These are phyloP conservation scores for Sphaerophoria rueppellii DNA, from an alignment of 2,888 invertebrate genomes.

Conservation along the genomic window DNA sequence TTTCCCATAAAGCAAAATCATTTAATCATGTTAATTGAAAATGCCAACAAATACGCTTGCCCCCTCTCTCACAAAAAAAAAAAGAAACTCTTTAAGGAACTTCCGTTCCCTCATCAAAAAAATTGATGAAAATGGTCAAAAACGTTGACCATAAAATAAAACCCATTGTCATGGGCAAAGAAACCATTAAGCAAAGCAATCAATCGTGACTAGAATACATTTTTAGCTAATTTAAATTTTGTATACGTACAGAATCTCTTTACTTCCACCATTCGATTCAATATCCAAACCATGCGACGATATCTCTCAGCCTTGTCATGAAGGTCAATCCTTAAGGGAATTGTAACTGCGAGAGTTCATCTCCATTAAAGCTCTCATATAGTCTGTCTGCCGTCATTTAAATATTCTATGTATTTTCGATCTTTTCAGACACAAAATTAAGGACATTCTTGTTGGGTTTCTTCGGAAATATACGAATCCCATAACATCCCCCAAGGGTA, in stretches of 20 bases:
- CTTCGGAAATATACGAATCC: conserved; percentile 1
- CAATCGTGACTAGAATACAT: conserved; percentile 49
- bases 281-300: conserved; percentile 3
- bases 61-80: no score
- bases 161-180: neutral
- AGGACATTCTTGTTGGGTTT: conserved; percentile 14
- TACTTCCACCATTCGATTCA: neutral
- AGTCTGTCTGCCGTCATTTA: neutral
- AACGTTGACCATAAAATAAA: neutral
- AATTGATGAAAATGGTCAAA: neutral
- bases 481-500: neutral
- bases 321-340: conserved; percentile 17
- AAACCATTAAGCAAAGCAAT: conserved; percentile 29
- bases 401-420: neutral
- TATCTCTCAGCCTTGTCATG: conserved; percentile 16
- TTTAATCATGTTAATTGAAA: neutral
- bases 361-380: neutral
- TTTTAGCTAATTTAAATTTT: conserved; percentile 41
- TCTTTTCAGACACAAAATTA: neutral
- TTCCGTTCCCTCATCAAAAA: neutral
- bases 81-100: neutral
- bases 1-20: neutral
- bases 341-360: conserved; percentile 8
- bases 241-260: neutral
- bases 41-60: neutral